Conservation (phyloP, 2,888 invertebrate species). For the Mythimna impura region DNA sequence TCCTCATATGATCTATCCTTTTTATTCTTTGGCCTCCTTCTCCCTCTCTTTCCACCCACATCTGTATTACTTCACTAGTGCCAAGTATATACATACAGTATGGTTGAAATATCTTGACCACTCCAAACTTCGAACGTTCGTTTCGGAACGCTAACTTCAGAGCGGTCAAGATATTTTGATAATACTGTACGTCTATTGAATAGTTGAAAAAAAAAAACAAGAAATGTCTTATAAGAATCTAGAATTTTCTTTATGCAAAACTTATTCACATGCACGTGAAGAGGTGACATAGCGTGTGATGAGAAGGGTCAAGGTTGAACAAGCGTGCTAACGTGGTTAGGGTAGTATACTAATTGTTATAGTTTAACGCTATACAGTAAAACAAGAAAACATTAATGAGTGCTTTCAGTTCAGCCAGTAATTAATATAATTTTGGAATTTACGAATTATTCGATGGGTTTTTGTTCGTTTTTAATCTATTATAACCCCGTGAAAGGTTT, state of each 20-base stretch:
- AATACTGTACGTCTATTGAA: no score
- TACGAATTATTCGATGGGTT: neutral
- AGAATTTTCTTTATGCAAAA: constrained; percentile 20
- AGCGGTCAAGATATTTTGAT: no score
- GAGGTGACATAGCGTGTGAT: constrained; percentile 41
- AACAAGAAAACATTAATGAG: constrained; percentile 1
- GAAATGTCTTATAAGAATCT: neutral
- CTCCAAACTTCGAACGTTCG: no score
- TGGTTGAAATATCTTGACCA: no score
- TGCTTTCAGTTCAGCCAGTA: neutral
- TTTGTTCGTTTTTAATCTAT: neutral
- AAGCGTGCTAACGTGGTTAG: constrained; percentile 1
- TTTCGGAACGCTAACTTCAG: no score
- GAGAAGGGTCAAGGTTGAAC: constrained; percentile 51
- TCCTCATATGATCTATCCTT: no score
- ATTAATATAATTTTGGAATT: neutral
- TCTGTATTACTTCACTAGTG: no score
- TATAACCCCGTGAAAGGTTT: no score
- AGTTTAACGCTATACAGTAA: constrained; percentile 18
- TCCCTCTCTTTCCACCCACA: no score
- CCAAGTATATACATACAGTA: no score
- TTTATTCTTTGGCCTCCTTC: no score
- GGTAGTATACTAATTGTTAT: neutral
- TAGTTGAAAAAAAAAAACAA: neutral
- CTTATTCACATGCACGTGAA: constrained; percentile 39